Percentiles rank a stretch among this genome's conserved stretches.
These are phyloP conservation scores for Enteromius radiatus DNA, from an alignment of 2,797 vertebrate species.

Conservation along the genomic window DNA sequence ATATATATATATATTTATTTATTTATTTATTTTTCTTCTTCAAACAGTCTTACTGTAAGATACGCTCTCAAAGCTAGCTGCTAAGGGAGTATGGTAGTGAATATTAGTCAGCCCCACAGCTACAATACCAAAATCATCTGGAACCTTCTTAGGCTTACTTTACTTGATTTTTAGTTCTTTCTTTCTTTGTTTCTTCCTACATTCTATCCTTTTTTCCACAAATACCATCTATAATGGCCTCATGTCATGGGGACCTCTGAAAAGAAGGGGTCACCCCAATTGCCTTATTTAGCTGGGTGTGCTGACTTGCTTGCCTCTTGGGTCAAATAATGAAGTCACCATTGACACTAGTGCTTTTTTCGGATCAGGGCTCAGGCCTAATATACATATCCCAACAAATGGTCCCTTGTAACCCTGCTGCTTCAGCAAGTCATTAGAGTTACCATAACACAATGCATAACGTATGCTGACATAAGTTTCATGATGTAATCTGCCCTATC, in stretches of 20 bases:
- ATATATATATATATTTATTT: no score
- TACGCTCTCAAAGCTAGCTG: neutral
- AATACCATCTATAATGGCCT: neutral
- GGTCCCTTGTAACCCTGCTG: neutral
- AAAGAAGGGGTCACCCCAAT: neutral
- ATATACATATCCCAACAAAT: neutral
- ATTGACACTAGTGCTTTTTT: slow-evolving; percentile 1
- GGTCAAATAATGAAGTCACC: neutral
- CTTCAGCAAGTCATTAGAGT: neutral
- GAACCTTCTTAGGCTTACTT: neutral
- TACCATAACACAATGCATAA: neutral
- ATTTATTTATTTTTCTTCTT: no score
- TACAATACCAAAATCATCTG: neutral
- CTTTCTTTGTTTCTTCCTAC: neutral
- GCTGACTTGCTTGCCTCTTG: neutral
- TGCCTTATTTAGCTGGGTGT: neutral
- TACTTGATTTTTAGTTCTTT: neutral
- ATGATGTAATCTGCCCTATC: neutral
- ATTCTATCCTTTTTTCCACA: neutral
- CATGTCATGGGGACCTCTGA: neutral
- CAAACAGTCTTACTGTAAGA: neutral
- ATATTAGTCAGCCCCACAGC: neutral
- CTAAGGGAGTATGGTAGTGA: neutral
- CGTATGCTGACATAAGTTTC: slow-evolving; percentile 3
- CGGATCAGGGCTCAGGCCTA: neutral